These are phyloP conservation scores for Chymomyza costata DNA, from an alignment of 1,140 invertebrate genomes.

Conservation along the genomic window DNA sequence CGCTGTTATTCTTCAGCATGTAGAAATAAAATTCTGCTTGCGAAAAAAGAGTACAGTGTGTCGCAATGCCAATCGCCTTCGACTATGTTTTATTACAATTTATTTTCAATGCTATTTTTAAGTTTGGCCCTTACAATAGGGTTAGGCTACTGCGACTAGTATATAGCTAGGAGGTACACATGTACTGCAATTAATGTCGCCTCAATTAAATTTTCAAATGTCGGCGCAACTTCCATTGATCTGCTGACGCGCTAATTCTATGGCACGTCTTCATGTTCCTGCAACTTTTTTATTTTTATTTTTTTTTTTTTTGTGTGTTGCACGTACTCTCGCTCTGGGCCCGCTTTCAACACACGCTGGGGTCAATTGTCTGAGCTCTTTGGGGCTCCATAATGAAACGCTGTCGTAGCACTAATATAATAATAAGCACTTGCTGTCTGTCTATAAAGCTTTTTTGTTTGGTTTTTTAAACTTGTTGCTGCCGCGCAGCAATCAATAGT, in stretches of 20 bases:
- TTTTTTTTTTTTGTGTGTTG: slow-evolving; percentile 21
- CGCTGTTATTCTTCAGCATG: no score
- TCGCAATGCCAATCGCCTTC: no score
- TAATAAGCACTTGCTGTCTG: slow-evolving; percentile 59
- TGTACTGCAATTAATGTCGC: slow-evolving; percentile 49
- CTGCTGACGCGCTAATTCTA: slow-evolving; percentile 54
- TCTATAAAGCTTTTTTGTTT: no score
- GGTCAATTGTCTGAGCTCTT: slow-evolving; percentile 56
- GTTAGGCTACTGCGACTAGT: no score
- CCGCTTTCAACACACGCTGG: slow-evolving; percentile 30
- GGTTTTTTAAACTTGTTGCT: no score
- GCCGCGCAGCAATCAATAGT: slow-evolving; percentile 42
- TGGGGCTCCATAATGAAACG: slow-evolving; percentile 31
- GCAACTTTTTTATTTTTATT: no score
- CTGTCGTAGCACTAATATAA: slow-evolving; percentile 61
- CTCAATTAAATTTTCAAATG: slow-evolving; percentile 65
- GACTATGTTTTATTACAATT: no score
- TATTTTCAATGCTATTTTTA: no score
- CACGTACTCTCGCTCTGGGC: slow-evolving; percentile 22
- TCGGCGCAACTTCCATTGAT: slow-evolving; percentile 46
- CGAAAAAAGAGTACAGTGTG: no score
- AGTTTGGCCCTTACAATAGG: no score
- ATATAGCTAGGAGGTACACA: no score
- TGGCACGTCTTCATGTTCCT: slow-evolving; percentile 35
- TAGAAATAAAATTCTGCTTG: no score